A percentile compares a stretch with the other conserved stretches of the same genome.
Conservation (phyloP, 2,113 vertebrate species). For the Dicentrarchus labrax region DNA sequence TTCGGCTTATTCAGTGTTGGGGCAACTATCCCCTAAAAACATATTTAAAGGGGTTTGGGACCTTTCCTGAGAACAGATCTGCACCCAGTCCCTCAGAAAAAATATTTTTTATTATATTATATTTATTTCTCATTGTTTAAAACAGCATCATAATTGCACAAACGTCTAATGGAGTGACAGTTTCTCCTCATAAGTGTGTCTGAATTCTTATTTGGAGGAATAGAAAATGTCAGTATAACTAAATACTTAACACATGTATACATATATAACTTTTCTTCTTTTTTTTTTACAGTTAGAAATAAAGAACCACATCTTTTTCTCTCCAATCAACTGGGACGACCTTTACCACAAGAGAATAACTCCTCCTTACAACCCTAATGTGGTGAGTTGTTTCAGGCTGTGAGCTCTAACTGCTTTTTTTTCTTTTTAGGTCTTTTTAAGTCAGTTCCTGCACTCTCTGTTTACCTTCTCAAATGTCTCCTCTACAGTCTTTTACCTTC, state of each 20-base stretch:
- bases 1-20: background rate
- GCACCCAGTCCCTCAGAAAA: background rate
- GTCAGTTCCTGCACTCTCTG: background rate
- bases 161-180: background rate
- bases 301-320: conserved; percentile 95
- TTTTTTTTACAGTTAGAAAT: conserved; percentile 90
- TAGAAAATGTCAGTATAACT: background rate
- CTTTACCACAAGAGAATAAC: conserved; percentile 95
- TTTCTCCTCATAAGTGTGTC: background rate
- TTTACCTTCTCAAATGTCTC: background rate
- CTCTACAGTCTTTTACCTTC: background rate
- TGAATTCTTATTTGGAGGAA: background rate
- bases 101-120: no score
- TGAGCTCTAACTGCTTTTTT: background rate
- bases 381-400: conserved; percentile 86
- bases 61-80: conserved; percentile 2
- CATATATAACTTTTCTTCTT: background rate
- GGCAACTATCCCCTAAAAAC: background rate
- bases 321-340: conserved; percentile 97
- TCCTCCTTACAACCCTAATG: conserved; percentile 96
- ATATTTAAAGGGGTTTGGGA: background rate
- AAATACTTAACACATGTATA: background rate
- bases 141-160: background rate
- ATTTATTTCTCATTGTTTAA: background rate
- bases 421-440: background rate